Evolutionary conservation across 1,140 invertebrate species (phyloP), one percentile per base, ranked within the genome.

Genomic region (Pseudomyrmex gracilis): DNA sequence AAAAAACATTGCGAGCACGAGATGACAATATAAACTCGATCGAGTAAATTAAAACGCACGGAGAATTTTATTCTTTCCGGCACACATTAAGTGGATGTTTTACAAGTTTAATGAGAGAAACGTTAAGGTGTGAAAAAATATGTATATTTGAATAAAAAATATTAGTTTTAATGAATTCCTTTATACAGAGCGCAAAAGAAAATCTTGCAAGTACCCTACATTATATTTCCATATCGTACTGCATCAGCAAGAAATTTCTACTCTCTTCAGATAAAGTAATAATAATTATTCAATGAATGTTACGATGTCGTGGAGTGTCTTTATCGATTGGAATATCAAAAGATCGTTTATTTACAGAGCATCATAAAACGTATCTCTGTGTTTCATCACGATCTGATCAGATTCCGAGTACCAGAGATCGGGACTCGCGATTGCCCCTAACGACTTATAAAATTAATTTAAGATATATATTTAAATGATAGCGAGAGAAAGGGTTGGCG

Each of bases 371-470:
- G 45, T n/a, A 22, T 20, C n/a, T 22, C 1, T 15, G 9, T 24
- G 61, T 15, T 66, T 15, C n/a, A 53, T 55, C n/a, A 55, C 55
- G 24, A 55, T 67, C 24, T 47, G n/a, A 10, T 53, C 13, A 22
- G 15, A 13, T 10, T 22, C 10, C 61, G 67, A 77, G 45, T 67
- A 47, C 24, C 47, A 34, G 73, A 77, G 73, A 77, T 67, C 17
- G 58, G 43, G 13, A n/a, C n/a, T 77, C 34, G 74, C 47, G 45
- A 74, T 51, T 20, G 15, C 58, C 22, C 34, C 7, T 17, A 24
- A 24, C 67, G 43, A 66, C 66, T 76, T 66, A 77, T 66, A 55
- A 17, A 77, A 67, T 77, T 66, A 77, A 77, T 77, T 77, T 63
- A 24, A 20, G 61, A 67, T 34, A n/a, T 5, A 77, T 67, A 67